phyloP scores from a whole-genome alignment of 2,888 invertebrate genomes.

The Drosophila barbarae region DNA sequence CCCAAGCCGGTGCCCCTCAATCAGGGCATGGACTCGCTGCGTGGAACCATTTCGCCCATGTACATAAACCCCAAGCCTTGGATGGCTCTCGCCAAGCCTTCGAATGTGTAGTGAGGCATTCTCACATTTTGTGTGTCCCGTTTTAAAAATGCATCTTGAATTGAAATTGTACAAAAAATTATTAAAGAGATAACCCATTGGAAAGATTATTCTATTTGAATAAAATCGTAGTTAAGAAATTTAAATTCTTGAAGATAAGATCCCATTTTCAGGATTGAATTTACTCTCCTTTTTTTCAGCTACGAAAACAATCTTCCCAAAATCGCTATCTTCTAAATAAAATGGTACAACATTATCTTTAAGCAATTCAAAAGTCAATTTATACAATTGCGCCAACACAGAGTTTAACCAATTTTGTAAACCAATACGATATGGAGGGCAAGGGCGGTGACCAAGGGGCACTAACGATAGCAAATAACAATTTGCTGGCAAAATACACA shows the following conservation, averaged over 20 bases:
- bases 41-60: constrained; percentile 76
- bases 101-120: not conserved
- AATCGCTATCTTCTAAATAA: not conserved
- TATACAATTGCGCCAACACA: constrained; percentile 68
- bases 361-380: constrained; percentile 68
- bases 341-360: constrained; percentile 45
- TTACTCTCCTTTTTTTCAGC: not conserved
- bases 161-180: constrained; percentile 15
- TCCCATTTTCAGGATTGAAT: not conserved
- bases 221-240: not conserved
- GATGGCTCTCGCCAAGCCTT: constrained; percentile 23
- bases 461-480: constrained; percentile 61
- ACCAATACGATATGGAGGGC: constrained; percentile 58
- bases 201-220: not conserved
- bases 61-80: constrained; percentile 77
- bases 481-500: constrained; percentile 64
- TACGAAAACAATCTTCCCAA: not conserved
- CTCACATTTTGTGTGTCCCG: not conserved
- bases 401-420: constrained; percentile 71
- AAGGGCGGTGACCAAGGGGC: constrained; percentile 13
- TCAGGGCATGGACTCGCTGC: constrained; percentile 76
- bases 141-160: not conserved
- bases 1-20: constrained; percentile 79
- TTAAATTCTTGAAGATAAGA: not conserved
- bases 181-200: not conserved